Evolutionary conservation across 2,113 vertebrate genomes (phyloP), one percentile per base, ranked within the genome.

Genomic region (Furnarius figulus): DNA sequence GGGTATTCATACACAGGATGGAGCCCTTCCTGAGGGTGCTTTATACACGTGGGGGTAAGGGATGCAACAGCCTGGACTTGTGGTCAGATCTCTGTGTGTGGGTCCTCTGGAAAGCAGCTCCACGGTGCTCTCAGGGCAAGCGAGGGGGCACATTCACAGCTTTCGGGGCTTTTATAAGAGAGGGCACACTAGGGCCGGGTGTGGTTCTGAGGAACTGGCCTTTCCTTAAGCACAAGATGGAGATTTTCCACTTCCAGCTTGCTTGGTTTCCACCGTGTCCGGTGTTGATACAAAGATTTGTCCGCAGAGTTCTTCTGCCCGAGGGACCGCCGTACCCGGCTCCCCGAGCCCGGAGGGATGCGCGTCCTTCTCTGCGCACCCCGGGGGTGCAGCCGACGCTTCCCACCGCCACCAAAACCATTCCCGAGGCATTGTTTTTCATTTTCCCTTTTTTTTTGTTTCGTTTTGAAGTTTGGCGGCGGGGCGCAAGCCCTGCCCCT

Each of bases 41-140:
- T 19, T 9, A 4, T 10, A 15, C 0, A 0, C 3, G 12, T 4
- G 19, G 5, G 19, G 5, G 2, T 53, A 14, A 66, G 30, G 37
- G 37, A 14, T 59, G 52, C 50, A 59, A 42, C 42, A 52, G 25
- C 52, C 39, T 6, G 4, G 28, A 5, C 14, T 12, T 27, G 23
- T 9, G 11, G 33, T 11, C 15, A 18, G 27, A 55, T 14, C n/a
- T 13, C 1, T 0, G 1, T 2, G 21, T 44, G 9, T 5, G 49
- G 12, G 14, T 53, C 19, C 9, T 10, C 35, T 59, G 39, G 30
- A 35, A 47, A 59, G 44, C n/a, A 14, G 5, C 18, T 31, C 35
- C 4, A 49, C 20, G 33, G 16, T 30, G 16, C 46, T 40, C 30
- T 66, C 35, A 5, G 33, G 17, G 9, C 16, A 27, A 25, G 13